These are phyloP conservation scores for Aethes cnicana DNA, from an alignment of 2,888 invertebrate genomes.

Conservation along the genomic window DNA sequence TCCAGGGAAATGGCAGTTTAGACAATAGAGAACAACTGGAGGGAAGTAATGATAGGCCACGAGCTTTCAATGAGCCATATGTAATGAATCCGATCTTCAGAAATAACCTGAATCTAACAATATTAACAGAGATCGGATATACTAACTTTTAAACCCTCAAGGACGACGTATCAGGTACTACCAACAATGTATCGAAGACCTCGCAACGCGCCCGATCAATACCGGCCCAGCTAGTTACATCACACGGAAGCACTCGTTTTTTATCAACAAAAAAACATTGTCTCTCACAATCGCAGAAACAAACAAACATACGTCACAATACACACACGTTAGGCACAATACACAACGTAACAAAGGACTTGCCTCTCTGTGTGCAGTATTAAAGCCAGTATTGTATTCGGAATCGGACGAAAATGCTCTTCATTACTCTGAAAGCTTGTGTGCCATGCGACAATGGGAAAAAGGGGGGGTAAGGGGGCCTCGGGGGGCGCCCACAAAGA, in stretches of 20 bases:
- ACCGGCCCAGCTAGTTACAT: constrained; percentile 4
- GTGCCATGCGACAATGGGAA: constrained; percentile 78
- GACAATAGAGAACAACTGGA: too few relatives aligned
- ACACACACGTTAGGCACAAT: constrained; percentile 75
- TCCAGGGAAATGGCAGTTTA: too few relatives aligned
- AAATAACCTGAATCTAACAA: too few relatives aligned
- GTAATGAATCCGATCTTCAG: too few relatives aligned
- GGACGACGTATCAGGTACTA: too few relatives aligned
- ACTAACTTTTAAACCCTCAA: too few relatives aligned
- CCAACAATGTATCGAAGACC: too few relatives aligned
- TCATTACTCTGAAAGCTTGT: constrained; percentile 83
- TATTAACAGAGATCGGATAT: too few relatives aligned
- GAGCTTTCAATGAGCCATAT: too few relatives aligned
- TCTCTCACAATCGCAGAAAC: constrained; percentile 69
- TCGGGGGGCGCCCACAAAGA: constrained; percentile 63
- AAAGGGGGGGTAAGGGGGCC: constrained; percentile 45
- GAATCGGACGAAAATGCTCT: constrained; percentile 84
- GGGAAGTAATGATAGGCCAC: too few relatives aligned
- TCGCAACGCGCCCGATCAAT: neutral
- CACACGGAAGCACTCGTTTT: constrained; percentile 36
- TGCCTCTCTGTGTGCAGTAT: constrained; percentile 78
- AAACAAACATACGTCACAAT: constrained; percentile 62
- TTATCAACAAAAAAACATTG: constrained; percentile 57
- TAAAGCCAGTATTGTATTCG: constrained; percentile 75
- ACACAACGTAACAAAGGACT: constrained; percentile 67